Percentiles rank a stretch among this genome's conserved stretches.
These are phyloP conservation scores for Acrocephalus kingi DNA, from an alignment of 2,113 vertebrate genomes.

Conservation along the genomic window DNA sequence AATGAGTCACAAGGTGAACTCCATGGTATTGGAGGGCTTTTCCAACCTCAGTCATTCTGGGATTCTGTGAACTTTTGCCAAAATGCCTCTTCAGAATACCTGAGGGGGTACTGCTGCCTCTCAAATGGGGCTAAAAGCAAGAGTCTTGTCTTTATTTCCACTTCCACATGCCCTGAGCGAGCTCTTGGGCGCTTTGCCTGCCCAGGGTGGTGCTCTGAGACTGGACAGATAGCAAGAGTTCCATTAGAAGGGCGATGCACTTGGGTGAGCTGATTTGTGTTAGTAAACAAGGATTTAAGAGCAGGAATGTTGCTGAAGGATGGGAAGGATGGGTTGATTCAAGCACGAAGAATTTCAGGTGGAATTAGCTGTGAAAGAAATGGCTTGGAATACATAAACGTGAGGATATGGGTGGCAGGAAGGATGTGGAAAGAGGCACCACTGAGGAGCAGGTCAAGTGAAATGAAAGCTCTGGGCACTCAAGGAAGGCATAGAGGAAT, in stretches of 20 bases:
- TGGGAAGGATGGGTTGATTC: not conserved
- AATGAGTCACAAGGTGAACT: fast-evolving
- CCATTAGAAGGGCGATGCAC: fast-evolving
- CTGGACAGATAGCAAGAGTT: not conserved
- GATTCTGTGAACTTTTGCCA: not conserved
- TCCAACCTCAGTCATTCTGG: not conserved
- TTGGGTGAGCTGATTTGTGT: not conserved
- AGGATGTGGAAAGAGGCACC: not conserved
- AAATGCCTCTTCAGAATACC: not conserved
- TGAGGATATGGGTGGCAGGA: not conserved
- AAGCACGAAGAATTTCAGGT: not conserved
- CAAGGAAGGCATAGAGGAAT: not conserved
- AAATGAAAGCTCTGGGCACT: not conserved
- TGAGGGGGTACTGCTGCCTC: not conserved
- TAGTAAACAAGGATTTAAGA: not conserved
- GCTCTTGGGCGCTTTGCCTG: not conserved
- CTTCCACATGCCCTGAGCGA: fast-evolving
- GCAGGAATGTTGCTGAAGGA: fast-evolving
- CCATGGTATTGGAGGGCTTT: fast-evolving
- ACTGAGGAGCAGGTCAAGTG: not conserved
- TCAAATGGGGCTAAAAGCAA: not conserved
- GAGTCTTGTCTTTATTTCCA: not conserved
- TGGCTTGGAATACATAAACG: not conserved
- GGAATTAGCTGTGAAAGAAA: not conserved
- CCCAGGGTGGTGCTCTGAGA: not conserved